phyloP scores from a whole-genome alignment of 1,140 invertebrate species.

The Sipha flava region DNA sequence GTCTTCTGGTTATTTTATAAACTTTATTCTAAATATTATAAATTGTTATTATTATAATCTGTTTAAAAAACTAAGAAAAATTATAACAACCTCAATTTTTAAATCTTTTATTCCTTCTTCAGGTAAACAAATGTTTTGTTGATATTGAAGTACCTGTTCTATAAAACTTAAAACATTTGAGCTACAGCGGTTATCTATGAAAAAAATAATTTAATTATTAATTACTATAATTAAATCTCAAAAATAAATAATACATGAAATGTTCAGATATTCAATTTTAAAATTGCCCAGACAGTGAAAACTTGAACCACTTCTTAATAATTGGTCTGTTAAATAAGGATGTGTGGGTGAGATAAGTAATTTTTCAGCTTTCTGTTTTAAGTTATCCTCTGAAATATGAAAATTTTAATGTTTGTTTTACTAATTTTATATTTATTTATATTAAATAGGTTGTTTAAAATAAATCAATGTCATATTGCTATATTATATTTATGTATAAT shows the following conservation, averaged over 20 bases:
- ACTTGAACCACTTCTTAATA: background rate
- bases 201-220: background rate
- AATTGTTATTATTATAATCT: too few species aligned
- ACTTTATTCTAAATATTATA: too few species aligned
- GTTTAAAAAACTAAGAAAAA: too few species aligned
- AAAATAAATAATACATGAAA: background rate
- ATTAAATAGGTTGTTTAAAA: too few species aligned
- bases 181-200: conserved; percentile 15
- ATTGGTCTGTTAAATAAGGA: background rate
- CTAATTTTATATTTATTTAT: too few species aligned
- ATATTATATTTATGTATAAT: too few species aligned
- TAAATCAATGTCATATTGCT: too few species aligned
- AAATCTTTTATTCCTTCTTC: background rate
- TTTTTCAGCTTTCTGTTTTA: background rate
- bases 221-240: background rate
- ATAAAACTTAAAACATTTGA: background rate
- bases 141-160: background rate
- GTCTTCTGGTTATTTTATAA: too few species aligned
- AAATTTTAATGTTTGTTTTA: too few species aligned
- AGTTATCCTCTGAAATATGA: background rate
- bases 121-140: background rate
- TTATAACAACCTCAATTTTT: background rate
- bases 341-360: background rate
- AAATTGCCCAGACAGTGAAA: background rate
- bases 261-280: background rate